phyloP scores from a whole-genome alignment of 2,888 invertebrate genomes.

The Amphipyra berbera region DNA sequence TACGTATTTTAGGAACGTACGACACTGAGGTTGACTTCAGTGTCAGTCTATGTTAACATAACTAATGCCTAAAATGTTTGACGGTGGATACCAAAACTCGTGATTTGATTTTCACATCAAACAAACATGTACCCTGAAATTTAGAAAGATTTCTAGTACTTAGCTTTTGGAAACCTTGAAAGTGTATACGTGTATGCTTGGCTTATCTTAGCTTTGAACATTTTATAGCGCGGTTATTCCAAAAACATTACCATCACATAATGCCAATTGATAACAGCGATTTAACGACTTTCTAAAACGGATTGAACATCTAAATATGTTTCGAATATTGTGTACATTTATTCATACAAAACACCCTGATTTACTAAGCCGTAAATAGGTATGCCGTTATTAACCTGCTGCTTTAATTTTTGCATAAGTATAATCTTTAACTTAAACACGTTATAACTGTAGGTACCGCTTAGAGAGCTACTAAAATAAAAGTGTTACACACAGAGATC shows the following conservation, averaged over 20 bases:
- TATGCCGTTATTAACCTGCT: constrained; percentile 31
- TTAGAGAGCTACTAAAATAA: constrained; percentile 20
- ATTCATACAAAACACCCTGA: constrained; percentile 21
- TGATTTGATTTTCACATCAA: constrained; percentile 11
- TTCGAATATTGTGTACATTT: constrained; percentile 29
- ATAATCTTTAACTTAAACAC: constrained; percentile 21
- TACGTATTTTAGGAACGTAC: constrained; percentile 47
- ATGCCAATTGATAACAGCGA: constrained; percentile 49
- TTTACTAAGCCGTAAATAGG: constrained; percentile 28
- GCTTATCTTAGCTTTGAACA: constrained; percentile 40
- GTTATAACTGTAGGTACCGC: constrained; percentile 28
- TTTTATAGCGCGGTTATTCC: constrained; percentile 44
- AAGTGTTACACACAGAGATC: constrained; percentile 31
- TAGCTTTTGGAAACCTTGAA: constrained; percentile 36
- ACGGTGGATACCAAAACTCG: background rate
- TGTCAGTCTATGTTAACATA: constrained; percentile 7
- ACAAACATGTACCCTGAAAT: background rate
- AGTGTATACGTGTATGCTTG: constrained; percentile 29
- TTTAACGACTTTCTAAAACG: constrained; percentile 55
- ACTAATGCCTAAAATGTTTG: background rate
- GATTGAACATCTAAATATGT: constrained; percentile 45
- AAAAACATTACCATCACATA: constrained; percentile 44
- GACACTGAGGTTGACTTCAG: constrained; percentile 12
- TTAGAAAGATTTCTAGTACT: constrained; percentile 9
- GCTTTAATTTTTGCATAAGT: constrained; percentile 34